Conservation (phyloP, 2,113 vertebrate genomes). For the Grallaria varia region DNA sequence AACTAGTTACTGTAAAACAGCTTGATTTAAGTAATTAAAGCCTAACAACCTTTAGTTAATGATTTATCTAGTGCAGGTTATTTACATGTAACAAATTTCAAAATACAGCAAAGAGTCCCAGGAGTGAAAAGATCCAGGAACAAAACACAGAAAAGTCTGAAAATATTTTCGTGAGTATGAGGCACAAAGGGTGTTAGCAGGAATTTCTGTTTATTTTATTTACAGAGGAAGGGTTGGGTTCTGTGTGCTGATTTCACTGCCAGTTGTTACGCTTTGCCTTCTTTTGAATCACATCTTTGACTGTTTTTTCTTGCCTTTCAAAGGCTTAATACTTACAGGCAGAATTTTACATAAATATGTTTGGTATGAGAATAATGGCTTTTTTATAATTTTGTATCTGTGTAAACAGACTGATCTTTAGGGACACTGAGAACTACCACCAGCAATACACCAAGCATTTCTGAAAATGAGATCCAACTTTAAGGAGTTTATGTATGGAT, state of each 20-base stretch:
- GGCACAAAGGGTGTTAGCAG: neutral
- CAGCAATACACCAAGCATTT: neutral
- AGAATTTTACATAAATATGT: neutral
- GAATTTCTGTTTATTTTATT: neutral
- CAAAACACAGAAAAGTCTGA: neutral
- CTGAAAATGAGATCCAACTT: neutral
- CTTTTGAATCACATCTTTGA: neutral
- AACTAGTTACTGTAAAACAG: neutral
- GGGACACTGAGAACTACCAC: neutral
- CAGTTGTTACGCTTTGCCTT: neutral
- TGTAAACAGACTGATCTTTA: neutral
- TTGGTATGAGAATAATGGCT: neutral
- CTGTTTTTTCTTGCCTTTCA: neutral
- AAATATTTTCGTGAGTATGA: neutral
- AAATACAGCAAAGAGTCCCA: neutral
- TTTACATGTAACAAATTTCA: neutral
- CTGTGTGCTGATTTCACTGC: neutral
- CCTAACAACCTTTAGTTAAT: neutral
- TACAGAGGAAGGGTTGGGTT: neutral
- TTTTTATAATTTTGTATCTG: neutral
- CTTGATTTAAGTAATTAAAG: neutral
- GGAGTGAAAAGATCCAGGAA: neutral
- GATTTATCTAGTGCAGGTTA: neutral
- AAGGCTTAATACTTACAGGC: neutral
- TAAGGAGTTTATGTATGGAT: neutral